Conservation (phyloP, 2,797 vertebrate genomes). For the Coluber constrictor region DNA sequence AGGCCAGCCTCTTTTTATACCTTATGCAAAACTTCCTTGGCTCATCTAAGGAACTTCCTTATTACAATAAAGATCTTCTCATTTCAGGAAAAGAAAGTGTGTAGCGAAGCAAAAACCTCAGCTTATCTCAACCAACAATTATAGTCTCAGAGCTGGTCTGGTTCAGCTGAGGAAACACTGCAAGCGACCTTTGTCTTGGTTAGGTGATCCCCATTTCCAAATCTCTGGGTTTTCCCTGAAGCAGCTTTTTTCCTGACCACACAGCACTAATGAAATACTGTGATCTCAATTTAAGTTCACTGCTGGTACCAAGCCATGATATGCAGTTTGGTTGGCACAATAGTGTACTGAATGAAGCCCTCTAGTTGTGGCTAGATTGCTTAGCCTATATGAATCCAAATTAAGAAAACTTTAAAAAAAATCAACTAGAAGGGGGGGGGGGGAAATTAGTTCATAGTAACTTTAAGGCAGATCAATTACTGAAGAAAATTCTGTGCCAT, state of each 20-base stretch:
- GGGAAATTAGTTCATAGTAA: neutral
- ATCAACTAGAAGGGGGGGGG: neutral
- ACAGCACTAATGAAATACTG: neutral
- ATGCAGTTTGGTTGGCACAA: neutral
- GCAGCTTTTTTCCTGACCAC: neutral
- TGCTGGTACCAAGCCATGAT: neutral
- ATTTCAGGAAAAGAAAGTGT: neutral
- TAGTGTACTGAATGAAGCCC: neutral
- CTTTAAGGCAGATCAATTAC: neutral
- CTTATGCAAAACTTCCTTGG: neutral
- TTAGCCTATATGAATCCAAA: neutral
- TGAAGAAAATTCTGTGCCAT: neutral
- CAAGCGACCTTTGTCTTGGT: neutral
- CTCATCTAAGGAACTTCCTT: neutral
- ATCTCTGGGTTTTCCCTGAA: neutral
- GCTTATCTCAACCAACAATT: neutral
- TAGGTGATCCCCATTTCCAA: neutral
- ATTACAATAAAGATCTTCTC: neutral
- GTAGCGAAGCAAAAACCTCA: neutral
- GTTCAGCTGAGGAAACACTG: neutral
- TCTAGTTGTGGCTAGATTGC: neutral
- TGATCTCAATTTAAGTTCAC: neutral
- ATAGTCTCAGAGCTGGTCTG: neutral
- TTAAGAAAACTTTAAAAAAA: neutral
- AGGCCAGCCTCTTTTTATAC: neutral